Conservation (phyloP, 2,888 invertebrate genomes). For the Drosophila greeni region DNA sequence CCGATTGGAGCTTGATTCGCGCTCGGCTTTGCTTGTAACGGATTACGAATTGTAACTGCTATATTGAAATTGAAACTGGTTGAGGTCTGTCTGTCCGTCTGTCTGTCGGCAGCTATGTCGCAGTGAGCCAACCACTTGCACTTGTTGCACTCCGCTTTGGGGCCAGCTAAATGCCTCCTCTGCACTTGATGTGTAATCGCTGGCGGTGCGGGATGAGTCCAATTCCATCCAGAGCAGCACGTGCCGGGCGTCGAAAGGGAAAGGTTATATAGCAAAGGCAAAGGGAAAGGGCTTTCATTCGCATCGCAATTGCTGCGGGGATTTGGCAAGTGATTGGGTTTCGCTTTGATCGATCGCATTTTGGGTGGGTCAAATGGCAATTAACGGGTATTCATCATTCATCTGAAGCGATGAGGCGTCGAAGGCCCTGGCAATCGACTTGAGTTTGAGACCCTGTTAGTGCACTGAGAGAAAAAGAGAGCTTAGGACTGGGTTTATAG, state of each 20-base stretch:
- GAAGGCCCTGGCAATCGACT: constrained; percentile 7
- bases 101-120: constrained; percentile 22
- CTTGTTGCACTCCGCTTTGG: constrained; percentile 16
- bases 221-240: neutral
- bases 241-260: neutral
- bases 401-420: constrained; percentile 17
- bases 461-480: constrained; percentile 2
- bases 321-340: neutral
- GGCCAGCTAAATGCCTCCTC: too few relatives aligned
- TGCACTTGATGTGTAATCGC: constrained; percentile 5
- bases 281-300: constrained; percentile 5
- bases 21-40: constrained; percentile 61
- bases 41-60: constrained; percentile 52
- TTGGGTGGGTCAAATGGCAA: constrained; percentile 39
- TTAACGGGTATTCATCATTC: constrained; percentile 34
- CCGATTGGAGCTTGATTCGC: constrained; percentile 9
- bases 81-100: constrained; percentile 58
- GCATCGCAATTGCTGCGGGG: neutral
- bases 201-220: neutral
- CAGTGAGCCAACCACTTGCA: constrained; percentile 42
- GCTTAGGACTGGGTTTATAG: neutral
- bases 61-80: constrained; percentile 72
- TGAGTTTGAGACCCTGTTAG: neutral
- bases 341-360: constrained; percentile 23
- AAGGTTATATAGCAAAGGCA: neutral